phyloP scores from a whole-genome alignment of 35 echinoderm and acorn worm species.

The Apostichopus japonicus region DNA sequence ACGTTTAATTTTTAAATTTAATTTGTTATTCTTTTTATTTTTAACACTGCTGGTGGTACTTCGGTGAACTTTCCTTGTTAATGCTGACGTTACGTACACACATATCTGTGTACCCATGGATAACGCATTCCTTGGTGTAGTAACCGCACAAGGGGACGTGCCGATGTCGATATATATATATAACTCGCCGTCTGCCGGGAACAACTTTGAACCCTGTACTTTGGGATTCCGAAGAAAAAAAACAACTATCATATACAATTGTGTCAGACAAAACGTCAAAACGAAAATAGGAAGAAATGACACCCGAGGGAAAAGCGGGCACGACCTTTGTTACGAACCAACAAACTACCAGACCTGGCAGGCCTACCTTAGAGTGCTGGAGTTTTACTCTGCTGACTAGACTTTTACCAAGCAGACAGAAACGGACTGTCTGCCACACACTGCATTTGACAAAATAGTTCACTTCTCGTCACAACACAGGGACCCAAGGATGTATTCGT shows the following conservation, averaged over 20 bases:
- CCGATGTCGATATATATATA: not conserved
- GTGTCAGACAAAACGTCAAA: not conserved
- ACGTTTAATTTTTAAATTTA: too few species aligned
- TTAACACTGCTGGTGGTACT: too few species aligned
- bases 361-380: not conserved
- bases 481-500: not conserved
- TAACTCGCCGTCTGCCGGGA: not conserved
- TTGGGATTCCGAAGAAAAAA: not conserved
- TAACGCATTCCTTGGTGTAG: not conserved
- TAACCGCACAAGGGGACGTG: not conserved
- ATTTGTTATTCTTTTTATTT: too few species aligned
- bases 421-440: not conserved
- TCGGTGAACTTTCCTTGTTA: too few species aligned
- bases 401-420: too few species aligned
- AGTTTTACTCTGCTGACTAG: not conserved
- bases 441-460: not conserved
- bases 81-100: too few species aligned
- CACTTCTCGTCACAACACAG: not conserved
- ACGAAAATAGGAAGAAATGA: not conserved
- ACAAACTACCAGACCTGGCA: not conserved
- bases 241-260: not conserved
- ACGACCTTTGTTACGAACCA: not conserved
- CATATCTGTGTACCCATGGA: too few species aligned
- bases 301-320: not conserved
- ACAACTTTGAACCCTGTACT: not conserved